A percentile compares a stretch with the other conserved stretches of the same genome.
phyloP scores from a whole-genome alignment of 2,797 vertebrate genomes.

The Crocidura indochinensis region DNA sequence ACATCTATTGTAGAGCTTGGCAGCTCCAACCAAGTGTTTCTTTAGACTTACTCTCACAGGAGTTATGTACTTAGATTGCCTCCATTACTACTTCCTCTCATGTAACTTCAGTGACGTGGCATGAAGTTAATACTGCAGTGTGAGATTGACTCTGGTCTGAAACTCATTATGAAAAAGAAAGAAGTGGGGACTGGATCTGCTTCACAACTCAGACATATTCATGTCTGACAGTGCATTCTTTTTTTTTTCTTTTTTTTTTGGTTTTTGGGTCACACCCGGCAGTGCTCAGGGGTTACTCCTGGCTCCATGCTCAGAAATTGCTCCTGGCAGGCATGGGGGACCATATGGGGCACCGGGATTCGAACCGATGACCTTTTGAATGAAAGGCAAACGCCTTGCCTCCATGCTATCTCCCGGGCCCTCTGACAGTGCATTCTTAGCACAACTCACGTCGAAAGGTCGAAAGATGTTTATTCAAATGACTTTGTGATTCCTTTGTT shows the following conservation, averaged over 20 bases:
- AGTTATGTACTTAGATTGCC: neutral
- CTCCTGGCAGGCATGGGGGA: too few species aligned
- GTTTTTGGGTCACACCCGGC: too few species aligned
- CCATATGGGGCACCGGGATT: too few species aligned
- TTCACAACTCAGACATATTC: constrained; percentile 1
- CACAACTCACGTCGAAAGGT: constrained; percentile 40
- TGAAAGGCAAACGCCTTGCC: too few species aligned
- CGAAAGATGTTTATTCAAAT: constrained; percentile 53
- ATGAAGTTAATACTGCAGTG: neutral
- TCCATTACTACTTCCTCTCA: neutral
- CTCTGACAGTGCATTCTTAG: constrained; percentile 8
- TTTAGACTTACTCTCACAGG: neutral
- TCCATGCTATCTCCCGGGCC: too few species aligned
- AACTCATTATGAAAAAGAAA: constrained; percentile 4
- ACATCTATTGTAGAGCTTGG: neutral
- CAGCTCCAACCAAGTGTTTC: neutral
- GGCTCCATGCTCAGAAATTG: too few species aligned
- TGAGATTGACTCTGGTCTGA: neutral
- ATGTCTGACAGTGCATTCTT: constrained; percentile 1
- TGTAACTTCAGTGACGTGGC: neutral
- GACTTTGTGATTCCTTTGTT: constrained; percentile 63
- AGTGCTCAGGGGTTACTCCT: too few species aligned
- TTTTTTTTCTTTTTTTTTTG: too few species aligned
- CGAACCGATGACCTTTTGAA: too few species aligned
- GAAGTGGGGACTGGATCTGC: neutral